A percentile compares a stretch with the other conserved stretches of the same genome.
Conservation (phyloP, 2,888 invertebrate species). For the Lapara coniferarum region DNA sequence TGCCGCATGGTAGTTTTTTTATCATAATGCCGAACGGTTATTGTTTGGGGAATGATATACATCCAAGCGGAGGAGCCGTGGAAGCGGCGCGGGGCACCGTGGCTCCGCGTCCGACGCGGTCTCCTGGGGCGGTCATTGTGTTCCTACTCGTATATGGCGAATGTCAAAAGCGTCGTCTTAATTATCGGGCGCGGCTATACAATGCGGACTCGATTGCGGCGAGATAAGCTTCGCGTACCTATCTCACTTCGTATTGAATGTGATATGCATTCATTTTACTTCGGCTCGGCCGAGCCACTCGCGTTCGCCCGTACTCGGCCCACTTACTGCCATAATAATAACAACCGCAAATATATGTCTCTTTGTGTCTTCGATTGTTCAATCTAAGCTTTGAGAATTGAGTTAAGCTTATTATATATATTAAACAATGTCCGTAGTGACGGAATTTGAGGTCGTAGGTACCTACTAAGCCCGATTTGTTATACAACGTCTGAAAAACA, state of each 20-base stretch:
- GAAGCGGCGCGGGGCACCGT: conserved; percentile 29
- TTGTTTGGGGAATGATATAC: conserved; percentile 78
- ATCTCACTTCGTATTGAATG: conserved; percentile 73
- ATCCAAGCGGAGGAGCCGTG: conserved; percentile 60
- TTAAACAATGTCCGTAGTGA: neutral
- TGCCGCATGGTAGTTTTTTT: conserved; percentile 79
- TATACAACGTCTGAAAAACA: too few relatives aligned
- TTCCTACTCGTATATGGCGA: conserved; percentile 77
- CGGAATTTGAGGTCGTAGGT: neutral
- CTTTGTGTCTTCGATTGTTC: conserved; percentile 79
- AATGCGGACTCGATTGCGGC: conserved; percentile 81
- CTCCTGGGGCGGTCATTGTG: conserved; percentile 82
- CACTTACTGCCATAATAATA: conserved; percentile 77
- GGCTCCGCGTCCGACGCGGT: conserved; percentile 47
- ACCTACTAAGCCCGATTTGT: too few relatives aligned
- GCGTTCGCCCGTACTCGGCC: conserved; percentile 48
- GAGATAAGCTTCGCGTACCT: conserved; percentile 77
- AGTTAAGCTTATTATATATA: conserved; percentile 69
- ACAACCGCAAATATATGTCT: conserved; percentile 78
- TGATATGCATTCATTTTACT: conserved; percentile 45
- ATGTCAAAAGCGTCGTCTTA: conserved; percentile 84
- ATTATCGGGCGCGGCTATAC: conserved; percentile 81
- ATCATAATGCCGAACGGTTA: conserved; percentile 80
- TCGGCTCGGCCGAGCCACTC: conserved; percentile 29
- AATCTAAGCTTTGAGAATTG: conserved; percentile 75